Conservation (phyloP, 2,113 vertebrate genomes). For the Haemorhous mexicanus region DNA sequence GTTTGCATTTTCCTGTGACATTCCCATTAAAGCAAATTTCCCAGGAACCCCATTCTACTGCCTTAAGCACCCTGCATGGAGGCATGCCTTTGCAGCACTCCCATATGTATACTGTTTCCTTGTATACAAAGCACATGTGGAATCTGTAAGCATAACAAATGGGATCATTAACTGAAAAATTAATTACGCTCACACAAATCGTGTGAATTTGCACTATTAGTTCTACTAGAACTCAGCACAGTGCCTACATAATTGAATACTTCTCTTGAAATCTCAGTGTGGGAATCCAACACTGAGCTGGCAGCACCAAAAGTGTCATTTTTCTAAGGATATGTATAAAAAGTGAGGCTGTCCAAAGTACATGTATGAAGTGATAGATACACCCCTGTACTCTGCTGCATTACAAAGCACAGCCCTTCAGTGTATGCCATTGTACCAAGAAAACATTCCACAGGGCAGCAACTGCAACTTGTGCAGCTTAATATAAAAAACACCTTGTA, state of each 20-base stretch:
- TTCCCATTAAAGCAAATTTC: background rate
- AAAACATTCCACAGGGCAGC: background rate
- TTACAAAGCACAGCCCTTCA: background rate
- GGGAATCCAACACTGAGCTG: background rate
- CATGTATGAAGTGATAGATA: background rate
- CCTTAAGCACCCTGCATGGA: background rate
- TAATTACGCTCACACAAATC: constrained; percentile 26
- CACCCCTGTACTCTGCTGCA: background rate
- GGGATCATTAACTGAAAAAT: constrained; percentile 34
- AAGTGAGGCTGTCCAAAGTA: background rate
- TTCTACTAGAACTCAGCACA: background rate
- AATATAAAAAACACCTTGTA: background rate
- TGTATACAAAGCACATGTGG: constrained; percentile 24
- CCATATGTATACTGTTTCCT: background rate
- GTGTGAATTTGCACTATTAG: constrained; percentile 6
- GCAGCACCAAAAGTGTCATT: background rate
- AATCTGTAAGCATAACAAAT: constrained; percentile 14
- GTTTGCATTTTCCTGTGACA: background rate
- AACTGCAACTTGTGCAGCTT: background rate
- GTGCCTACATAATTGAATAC: background rate
- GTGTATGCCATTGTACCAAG: background rate
- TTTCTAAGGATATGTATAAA: background rate
- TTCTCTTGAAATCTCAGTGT: background rate
- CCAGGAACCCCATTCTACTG: background rate
- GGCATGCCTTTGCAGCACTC: background rate